phyloP scores from a whole-genome alignment of 1,140 invertebrate species.

The Drosophila repletoides region DNA sequence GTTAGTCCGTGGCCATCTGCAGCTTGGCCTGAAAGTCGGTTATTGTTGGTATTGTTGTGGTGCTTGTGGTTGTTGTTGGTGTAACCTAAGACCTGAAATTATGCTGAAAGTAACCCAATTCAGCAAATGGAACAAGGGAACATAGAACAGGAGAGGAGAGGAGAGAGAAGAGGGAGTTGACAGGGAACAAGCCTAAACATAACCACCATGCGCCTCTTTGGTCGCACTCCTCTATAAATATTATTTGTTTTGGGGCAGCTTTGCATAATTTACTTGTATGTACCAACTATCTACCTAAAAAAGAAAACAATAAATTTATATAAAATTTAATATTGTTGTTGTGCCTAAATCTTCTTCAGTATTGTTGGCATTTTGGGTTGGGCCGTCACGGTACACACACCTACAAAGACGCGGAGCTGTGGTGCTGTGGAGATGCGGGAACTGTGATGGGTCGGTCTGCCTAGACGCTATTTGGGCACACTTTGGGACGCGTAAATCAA shows the following conservation, averaged over 20 bases:
- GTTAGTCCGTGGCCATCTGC: conserved; percentile 63
- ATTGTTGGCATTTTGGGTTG: conserved; percentile 52
- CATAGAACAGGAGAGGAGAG: conserved; percentile 9
- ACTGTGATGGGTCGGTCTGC: conserved; percentile 14
- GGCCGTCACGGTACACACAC: conserved; percentile 25
- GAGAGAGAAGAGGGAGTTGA: too few species aligned
- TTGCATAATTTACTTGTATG: conserved; percentile 57
- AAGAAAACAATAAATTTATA: conserved; percentile 73
- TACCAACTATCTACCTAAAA: conserved; percentile 43
- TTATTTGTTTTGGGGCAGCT: conserved; percentile 42
- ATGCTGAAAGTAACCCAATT: conserved; percentile 75
- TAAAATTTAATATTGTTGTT: conserved; percentile 24
- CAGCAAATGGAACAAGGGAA: conserved; percentile 35
- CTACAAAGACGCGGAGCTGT: conserved; percentile 37
- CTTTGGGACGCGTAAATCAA: conserved; percentile 56
- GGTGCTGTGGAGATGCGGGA: background rate
- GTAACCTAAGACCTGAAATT: conserved; percentile 68
- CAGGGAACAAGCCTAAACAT: background rate
- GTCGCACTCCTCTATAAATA: conserved; percentile 26
- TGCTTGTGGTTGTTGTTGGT: conserved; percentile 31
- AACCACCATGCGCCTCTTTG: conserved; percentile 20
- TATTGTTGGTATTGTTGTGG: conserved; percentile 11
- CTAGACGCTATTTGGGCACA: conserved; percentile 39
- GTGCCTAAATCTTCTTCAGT: conserved; percentile 38
- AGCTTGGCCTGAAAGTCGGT: conserved; percentile 45